Percentiles rank a stretch among this genome's conserved stretches.
Evolutionary conservation across 2,797 vertebrate genomes (phyloP).

Genomic region (Momotus momota): DNA sequence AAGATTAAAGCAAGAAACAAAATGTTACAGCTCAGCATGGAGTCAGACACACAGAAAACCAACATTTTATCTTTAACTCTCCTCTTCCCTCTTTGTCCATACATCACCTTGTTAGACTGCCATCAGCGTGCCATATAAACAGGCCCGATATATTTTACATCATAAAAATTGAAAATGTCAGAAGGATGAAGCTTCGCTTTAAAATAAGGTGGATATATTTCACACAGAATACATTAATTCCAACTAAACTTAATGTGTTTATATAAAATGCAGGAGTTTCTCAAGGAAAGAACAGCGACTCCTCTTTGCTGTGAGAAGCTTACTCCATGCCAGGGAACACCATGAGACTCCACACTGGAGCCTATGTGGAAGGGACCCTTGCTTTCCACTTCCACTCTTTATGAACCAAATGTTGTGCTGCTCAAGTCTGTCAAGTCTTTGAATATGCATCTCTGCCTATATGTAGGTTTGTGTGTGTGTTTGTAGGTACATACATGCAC

Average conservation of each 20-base stretch:
- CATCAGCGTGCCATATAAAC: neutral
- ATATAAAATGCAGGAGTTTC: neutral
- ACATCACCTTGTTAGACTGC: neutral
- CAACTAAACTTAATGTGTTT: neutral
- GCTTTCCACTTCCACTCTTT: neutral
- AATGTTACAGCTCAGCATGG: neutral
- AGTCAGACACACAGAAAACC: neutral
- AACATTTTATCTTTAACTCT: neutral
- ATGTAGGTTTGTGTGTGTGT: neutral
- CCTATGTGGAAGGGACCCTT: neutral
- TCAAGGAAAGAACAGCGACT: neutral
- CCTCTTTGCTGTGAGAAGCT: neutral
- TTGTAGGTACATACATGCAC: neutral
- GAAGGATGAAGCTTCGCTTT: neutral
- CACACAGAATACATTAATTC: neutral
- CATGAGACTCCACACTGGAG: neutral
- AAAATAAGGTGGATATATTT: neutral
- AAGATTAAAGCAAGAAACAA: constrained; percentile 36
- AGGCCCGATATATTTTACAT: neutral
- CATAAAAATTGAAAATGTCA: neutral
- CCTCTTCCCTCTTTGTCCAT: neutral
- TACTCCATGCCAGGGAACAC: neutral
- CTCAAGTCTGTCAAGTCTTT: neutral
- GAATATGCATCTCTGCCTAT: neutral
- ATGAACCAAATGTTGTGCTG: neutral